Evolutionary conservation across 2,797 vertebrate species (phyloP), one percentile per base, ranked within the genome.

Genomic region (Anomalospiza imberbis): DNA sequence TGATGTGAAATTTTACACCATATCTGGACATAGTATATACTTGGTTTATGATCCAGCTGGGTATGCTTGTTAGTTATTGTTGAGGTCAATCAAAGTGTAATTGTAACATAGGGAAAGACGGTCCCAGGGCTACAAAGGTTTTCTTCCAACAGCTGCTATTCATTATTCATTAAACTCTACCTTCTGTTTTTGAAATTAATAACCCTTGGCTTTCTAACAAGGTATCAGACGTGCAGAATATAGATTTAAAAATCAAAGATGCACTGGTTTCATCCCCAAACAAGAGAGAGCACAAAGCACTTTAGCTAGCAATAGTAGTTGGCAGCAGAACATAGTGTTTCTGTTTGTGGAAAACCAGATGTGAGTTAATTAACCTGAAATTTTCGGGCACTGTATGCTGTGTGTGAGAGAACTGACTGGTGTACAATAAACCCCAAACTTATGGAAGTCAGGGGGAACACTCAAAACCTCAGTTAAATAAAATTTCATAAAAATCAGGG

Each of bases 51-150:
- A 94, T 90, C 85, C 96, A 96, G 93, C 94, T 97, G 93, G 94
- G 94, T 91, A 81, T 87, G 84, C 94, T 95, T 96, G 85, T 96
- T 97, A 85, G 94, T 95, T 97, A 96, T 95, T 96, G 93, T 94
- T 95, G 93, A 95, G 97, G 97, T 97, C 96, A 97, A 93, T 96
- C 94, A 95, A 95, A 97, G 96, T 97, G 95, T 96, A 97, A 96
- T 96, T 96, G 94, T 80, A 96, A 96, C 96, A 94, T 61, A 91
- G 94, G 82, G 95, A 94, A 97, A 92, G 95, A 88, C 0, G 7
- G 94, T 97, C 97, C 91, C 90, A 95, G 68, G 83, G 80, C 94
- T 96, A 83, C 90, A 84, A 79, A 84, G 87, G 91, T 94, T 95
- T 93, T 91, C 92, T 97, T 97, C 88, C 88, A 96, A 85, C 97